These are phyloP conservation scores for Melipona beecheii DNA, from an alignment of 2,888 invertebrate species.

Conservation along the genomic window DNA sequence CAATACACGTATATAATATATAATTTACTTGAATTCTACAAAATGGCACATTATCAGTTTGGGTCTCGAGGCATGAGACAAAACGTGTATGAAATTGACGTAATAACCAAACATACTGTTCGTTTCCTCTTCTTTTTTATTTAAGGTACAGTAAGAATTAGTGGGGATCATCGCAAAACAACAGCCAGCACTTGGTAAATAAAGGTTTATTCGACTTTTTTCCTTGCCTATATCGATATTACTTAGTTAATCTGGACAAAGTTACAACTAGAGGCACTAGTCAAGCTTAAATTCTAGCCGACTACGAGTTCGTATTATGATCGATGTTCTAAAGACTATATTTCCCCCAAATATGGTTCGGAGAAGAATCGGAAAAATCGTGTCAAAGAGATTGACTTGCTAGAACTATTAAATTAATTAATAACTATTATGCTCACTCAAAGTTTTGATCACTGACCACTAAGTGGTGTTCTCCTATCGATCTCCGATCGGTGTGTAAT, in stretches of 20 bases:
- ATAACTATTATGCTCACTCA: constrained; percentile 53
- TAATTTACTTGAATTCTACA: not conserved
- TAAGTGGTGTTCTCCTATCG: constrained; percentile 37
- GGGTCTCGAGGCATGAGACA: not conserved
- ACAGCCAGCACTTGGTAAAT: constrained; percentile 70
- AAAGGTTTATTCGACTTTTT: constrained; percentile 74
- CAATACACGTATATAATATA: not conserved
- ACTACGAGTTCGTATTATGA: constrained; percentile 69
- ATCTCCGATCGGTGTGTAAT: constrained; percentile 22
- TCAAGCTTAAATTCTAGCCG: constrained; percentile 79
- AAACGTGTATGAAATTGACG: not conserved
- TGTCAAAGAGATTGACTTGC: constrained; percentile 33
- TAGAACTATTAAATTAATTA: constrained; percentile 40
- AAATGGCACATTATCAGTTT: not conserved
- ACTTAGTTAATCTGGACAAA: constrained; percentile 71
- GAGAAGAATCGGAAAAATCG: constrained; percentile 54
- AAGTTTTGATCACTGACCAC: constrained; percentile 52
- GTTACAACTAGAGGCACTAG: constrained; percentile 82
- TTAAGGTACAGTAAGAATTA: not conserved
- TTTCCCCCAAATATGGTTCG: constrained; percentile 36
- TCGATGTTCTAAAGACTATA: constrained; percentile 63
- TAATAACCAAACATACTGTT: not conserved
- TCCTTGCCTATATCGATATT: constrained; percentile 70
- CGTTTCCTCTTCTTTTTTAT: not conserved
- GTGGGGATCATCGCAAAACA: constrained; percentile 20